phyloP scores from a whole-genome alignment of 2,797 vertebrate species.

The Strix occidentalis region DNA sequence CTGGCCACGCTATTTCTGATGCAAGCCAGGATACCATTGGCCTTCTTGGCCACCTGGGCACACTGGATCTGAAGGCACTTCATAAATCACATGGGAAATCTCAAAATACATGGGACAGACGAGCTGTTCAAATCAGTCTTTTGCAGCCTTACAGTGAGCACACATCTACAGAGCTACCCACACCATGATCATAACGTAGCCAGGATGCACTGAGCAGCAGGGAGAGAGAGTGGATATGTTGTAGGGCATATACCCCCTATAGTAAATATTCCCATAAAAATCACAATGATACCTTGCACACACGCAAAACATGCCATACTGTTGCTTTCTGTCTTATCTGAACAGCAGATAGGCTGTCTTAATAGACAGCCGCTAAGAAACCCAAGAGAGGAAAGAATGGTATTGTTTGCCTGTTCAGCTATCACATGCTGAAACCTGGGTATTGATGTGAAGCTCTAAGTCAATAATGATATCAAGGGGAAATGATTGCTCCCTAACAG shows the following conservation, averaged over 20 bases:
- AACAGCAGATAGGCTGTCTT: background rate
- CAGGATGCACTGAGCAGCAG: background rate
- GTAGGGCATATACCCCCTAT: background rate
- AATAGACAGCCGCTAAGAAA: background rate
- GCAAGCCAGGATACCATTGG: too few species aligned
- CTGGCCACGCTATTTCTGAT: too few species aligned
- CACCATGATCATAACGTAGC: rapidly evolving
- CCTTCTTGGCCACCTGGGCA: too few species aligned
- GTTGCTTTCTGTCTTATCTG: background rate
- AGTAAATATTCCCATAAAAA: background rate
- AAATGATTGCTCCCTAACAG: background rate
- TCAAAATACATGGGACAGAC: background rate
- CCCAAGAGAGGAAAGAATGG: background rate
- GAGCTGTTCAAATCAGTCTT: background rate
- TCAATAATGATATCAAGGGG: background rate
- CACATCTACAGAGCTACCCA: too few species aligned
- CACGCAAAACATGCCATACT: background rate
- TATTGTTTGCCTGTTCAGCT: background rate
- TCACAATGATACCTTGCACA: background rate
- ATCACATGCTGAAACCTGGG: background rate
- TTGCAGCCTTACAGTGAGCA: background rate
- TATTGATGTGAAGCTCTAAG: background rate
- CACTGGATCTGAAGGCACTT: background rate
- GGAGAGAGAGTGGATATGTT: too few species aligned
- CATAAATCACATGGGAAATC: background rate